Base-by-base conservation (phyloP, 1,140 invertebrate genomes). In the Pseudomyrmex flavicornis region DNA sequence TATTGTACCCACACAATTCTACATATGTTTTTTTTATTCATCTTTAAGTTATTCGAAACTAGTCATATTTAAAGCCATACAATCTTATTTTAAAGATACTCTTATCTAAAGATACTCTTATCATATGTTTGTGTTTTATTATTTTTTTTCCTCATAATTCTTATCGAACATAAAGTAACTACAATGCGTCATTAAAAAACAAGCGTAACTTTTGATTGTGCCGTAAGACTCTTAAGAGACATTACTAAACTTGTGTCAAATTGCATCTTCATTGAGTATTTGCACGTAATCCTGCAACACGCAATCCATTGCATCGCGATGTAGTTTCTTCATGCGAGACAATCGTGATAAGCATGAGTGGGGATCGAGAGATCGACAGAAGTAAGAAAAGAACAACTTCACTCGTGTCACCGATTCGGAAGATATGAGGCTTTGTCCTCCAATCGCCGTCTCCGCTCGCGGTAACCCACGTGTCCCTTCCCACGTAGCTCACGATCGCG, bases 391-490 rank as follows among this genome's bases (percentile, higher is more conserved):
- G 66, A 61, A 72, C 56, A 56, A 61, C 68, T 50, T 17, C 17
- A 17, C 17, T 61, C 12, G 74, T 75, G 22, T 22, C 15, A 59
- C 44, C n/a, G 76, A 80, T 80, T 15, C 72, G 50, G 46, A 15
- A 72, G 56, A 80, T 80, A 72, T 12, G 5, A 48, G 62, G 66
- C 76, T 80, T 80, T 80, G 76, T 80, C 68, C 5, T 80, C 44
- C 17, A 54, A 80, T 80, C 54, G 74, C 62, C 50, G 80, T 59
- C 73, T 70, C 59, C 59, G 58, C 74, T 52, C 63, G 12, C 17
- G 20, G 58, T 56, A 83, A 86, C 35, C 86, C 74, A 87, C 74
- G 50, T 84, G 86, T 44, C 44, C 26, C 85, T 69, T 85, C 65
- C 82, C 85, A 85, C 75, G 74, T 75, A 58, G 56, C 5, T 44